These are phyloP conservation scores for Drosophila atripex DNA, from an alignment of 2,888 invertebrate species.

Conservation along the genomic window DNA sequence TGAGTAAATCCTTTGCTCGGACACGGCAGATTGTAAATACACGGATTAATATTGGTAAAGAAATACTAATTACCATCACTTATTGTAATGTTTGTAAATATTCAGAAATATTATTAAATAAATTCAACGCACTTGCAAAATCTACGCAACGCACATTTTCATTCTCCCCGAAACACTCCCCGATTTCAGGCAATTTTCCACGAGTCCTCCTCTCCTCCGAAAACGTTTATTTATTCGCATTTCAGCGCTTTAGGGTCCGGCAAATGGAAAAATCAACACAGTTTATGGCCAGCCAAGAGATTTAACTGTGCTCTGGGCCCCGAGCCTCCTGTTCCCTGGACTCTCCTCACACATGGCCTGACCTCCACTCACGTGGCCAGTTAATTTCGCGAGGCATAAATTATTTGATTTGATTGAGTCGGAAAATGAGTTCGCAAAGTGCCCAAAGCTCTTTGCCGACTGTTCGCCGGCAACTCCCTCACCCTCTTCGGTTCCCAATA, in stretches of 20 bases:
- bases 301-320: slow-evolving; percentile 65
- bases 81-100: slow-evolving; percentile 49
- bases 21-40: slow-evolving; percentile 34
- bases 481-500: slow-evolving; percentile 1
- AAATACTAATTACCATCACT: slow-evolving; percentile 8
- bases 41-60: slow-evolving; percentile 5
- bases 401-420: slow-evolving; percentile 83
- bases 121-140: slow-evolving; percentile 43
- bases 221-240: slow-evolving; percentile 62
- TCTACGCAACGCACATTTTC: slow-evolving; percentile 35
- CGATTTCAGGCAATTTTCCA: slow-evolving; percentile 41
- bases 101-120: slow-evolving; percentile 50
- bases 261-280: slow-evolving; percentile 79
- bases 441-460: slow-evolving; percentile 66
- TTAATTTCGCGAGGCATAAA: slow-evolving; percentile 76
- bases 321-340: slow-evolving; percentile 19
- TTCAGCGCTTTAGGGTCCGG: slow-evolving; percentile 71
- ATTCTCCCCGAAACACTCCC: slow-evolving; percentile 7
- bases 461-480: slow-evolving; percentile 13
- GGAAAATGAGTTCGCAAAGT: slow-evolving; percentile 81
- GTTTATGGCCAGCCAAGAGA: slow-evolving; percentile 67
- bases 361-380: slow-evolving; percentile 76
- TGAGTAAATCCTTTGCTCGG: slow-evolving; percentile 23
- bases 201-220: background rate
- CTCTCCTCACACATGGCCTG: slow-evolving; percentile 43